Evolutionary conservation across 2,113 vertebrate genomes (phyloP).

Genomic region (Isichthys henryi): DNA sequence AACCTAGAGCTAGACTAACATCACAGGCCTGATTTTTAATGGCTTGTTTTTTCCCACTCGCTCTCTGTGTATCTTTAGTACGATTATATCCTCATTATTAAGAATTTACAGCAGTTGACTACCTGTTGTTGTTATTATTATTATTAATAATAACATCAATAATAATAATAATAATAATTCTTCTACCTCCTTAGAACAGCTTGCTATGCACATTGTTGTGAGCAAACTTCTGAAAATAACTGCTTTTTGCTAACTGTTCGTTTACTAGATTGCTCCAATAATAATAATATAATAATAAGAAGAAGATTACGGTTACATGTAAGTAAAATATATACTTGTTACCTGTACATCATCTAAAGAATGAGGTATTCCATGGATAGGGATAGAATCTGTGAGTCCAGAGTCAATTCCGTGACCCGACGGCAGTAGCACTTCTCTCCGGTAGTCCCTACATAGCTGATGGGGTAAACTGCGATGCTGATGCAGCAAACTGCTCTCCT

Average conservation of each 20-base stretch:
- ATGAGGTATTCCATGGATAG: constrained; percentile 94
- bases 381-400: constrained; percentile 83
- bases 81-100: background rate
- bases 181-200: background rate
- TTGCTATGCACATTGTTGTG: background rate
- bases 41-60: background rate
- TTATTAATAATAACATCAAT: background rate
- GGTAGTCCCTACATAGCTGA: constrained; percentile 94
- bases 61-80: background rate
- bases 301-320: background rate
- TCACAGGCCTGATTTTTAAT: background rate
- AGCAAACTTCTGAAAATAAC: background rate
- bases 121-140: background rate
- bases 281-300: constrained; percentile 14
- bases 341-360: constrained; percentile 97
- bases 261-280: background rate
- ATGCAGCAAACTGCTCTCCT: constrained; percentile 88
- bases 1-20: background rate
- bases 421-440: constrained; percentile 89
- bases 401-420: constrained; percentile 87
- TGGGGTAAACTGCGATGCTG: constrained; percentile 89
- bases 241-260: background rate
- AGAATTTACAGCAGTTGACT: background rate
- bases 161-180: background rate
- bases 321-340: constrained; percentile 38